These are phyloP conservation scores for Ypsolopha scabrella DNA, from an alignment of 2,888 invertebrate genomes.

Conservation along the genomic window DNA sequence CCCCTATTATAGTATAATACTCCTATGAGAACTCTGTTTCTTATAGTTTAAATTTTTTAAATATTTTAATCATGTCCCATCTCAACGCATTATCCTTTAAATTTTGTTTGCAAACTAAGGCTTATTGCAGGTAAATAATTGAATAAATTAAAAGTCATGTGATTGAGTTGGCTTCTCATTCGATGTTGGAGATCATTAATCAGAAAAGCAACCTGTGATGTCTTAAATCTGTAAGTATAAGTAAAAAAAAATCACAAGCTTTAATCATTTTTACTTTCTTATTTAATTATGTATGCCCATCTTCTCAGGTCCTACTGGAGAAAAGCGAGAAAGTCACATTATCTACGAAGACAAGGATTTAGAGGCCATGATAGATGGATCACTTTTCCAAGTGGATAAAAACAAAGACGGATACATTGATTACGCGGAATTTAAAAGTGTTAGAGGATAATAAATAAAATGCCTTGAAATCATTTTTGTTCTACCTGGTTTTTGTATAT, in stretches of 20 bases:
- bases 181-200: not conserved
- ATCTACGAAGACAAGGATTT: slow-evolving; percentile 26
- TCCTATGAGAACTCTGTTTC: too few relatives aligned
- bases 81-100: too few relatives aligned
- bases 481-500: too few relatives aligned
- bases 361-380: slow-evolving; percentile 30
- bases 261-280: not conserved
- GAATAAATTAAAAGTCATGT: not conserved
- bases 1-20: too few relatives aligned
- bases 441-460: not conserved
- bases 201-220: not conserved
- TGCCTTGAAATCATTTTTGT: too few relatives aligned
- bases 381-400: slow-evolving; percentile 28
- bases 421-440: slow-evolving; percentile 26
- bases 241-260: not conserved
- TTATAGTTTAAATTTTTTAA: too few relatives aligned
- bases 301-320: not conserved
- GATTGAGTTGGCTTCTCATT: not conserved
- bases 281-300: not conserved
- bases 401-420: slow-evolving; percentile 45
- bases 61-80: too few relatives aligned
- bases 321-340: not conserved
- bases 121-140: not conserved
- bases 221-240: not conserved
- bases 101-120: not conserved